phyloP scores from a whole-genome alignment of 35 echinoderm and acorn worm genomes.

The Ophioderma brevispina region DNA sequence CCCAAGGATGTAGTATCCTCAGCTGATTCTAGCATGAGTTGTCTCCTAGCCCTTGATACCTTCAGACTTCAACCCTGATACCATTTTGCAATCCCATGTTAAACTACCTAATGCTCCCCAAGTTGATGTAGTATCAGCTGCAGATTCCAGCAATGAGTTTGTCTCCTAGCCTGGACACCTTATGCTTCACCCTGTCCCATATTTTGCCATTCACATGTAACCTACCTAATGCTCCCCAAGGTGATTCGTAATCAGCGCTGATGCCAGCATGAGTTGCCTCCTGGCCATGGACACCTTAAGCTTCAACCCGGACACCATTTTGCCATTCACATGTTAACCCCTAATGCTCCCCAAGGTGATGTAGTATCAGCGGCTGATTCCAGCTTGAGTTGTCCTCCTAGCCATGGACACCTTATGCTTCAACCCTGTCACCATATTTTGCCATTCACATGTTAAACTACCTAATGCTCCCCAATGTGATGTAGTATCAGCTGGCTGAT shows the following conservation, averaged over 20 bases:
- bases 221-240: constrained; percentile 31
- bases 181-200: constrained; percentile 6
- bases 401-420: constrained; percentile 38
- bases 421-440: constrained; percentile 7
- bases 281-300: constrained; percentile 64
- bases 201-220: not conserved
- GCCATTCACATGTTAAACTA: constrained; percentile 27
- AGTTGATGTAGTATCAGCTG: not conserved
- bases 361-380: constrained; percentile 29
- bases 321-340: constrained; percentile 17
- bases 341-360: constrained; percentile 38
- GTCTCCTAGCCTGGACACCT: constrained; percentile 64
- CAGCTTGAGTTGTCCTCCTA: constrained; percentile 15
- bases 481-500: constrained; percentile 8
- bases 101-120: constrained; percentile 43
- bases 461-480: constrained; percentile 30
- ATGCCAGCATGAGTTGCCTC: constrained; percentile 39
- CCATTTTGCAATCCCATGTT: constrained; percentile 32
- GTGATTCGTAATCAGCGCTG: not conserved
- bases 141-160: constrained; percentile 23
- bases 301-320: not conserved
- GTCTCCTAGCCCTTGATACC: constrained; percentile 64
- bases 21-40: constrained; percentile 22
- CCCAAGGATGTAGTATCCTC: not conserved
- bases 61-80: constrained; percentile 3